Base-by-base conservation (phyloP, 2,113 vertebrate genomes). In the Phrynosoma blainvillii region DNA sequence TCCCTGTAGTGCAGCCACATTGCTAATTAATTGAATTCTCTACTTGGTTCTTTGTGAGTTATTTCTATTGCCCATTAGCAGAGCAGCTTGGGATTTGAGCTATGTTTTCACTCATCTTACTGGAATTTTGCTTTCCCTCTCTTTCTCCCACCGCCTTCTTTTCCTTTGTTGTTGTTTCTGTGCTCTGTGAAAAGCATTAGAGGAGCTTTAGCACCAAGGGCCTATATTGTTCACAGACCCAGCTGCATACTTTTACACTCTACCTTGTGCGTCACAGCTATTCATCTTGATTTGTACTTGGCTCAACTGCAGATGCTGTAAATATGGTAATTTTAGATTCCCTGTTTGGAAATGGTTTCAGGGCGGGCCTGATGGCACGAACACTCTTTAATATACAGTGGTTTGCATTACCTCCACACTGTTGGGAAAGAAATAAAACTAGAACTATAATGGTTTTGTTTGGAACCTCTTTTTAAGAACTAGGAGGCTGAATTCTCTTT, bases 271-370 rank as follows among this genome's bases (percentile, higher is more conserved):
- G 95, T 97, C 96, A 97, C 42, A 47, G 92, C 97, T 95, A 94
- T 97, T 96, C 96, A 96, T 97, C 96, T 97, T 96, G 93, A 94
- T 96, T 95, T 96, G 96, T 92, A 93, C 96, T 96, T 81, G 93
- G 96, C 96, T 96, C 89, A 91, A 94, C 94, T 95, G 90, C 96
- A 96, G 96, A 96, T 95, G 94, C 96, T 94, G 95, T 96, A 96
- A 97, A 96, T 95, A 96, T 93, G 96, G 95, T 97, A 96, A 97
- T 96, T 97, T 97, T 97, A 97, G 96, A 96, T 95, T 94, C 96
- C 92, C 93, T 91, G 95, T 96, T 96, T 96, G 96, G 95, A 94
- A 96, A 94, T 93, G 78, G 47, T 94, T 95, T 92, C 91, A 90
- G 90, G 94, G 96, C 12, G 73, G 89, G 93, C 87, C 85, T 89